phyloP scores from a whole-genome alignment of 2,797 vertebrate species.

The Urophycis tenuis region DNA sequence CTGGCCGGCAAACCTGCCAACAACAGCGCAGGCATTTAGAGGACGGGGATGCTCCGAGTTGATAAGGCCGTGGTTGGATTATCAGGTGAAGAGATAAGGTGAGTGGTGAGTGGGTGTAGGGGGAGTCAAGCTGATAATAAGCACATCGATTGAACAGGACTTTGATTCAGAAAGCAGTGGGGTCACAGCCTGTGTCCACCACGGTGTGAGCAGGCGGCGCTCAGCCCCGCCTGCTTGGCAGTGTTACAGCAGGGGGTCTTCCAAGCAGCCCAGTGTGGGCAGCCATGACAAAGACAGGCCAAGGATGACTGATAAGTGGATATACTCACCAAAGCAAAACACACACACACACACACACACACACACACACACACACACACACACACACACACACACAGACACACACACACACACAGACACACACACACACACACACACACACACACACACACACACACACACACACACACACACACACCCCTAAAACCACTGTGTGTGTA shows the following conservation, averaged over 20 bases:
- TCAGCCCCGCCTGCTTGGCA: not conserved
- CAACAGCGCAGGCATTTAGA: slow-evolving; percentile 39
- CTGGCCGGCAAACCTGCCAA: slow-evolving; percentile 31
- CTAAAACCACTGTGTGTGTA: not conserved
- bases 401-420: slow-evolving; percentile 12
- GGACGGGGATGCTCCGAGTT: slow-evolving; percentile 45
- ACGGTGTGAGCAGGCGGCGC: not conserved
- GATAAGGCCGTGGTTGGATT: slow-evolving; percentile 61
- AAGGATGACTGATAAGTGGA: slow-evolving; percentile 32
- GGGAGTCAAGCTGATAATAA: slow-evolving; percentile 56
- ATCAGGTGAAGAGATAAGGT: slow-evolving; percentile 60
- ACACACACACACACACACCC: too few species aligned
- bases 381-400: slow-evolving; percentile 5
- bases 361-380: not conserved
- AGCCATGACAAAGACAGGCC: slow-evolving; percentile 27
- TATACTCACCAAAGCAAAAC: slow-evolving; percentile 22
- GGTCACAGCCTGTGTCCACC: not conserved
- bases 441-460: slow-evolving; percentile 18
- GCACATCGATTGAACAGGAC: slow-evolving; percentile 53
- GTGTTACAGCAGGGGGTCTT: slow-evolving; percentile 3
- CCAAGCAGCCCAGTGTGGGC: slow-evolving; percentile 17
- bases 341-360: slow-evolving; percentile 18
- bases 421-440: slow-evolving; percentile 17
- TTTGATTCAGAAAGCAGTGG: slow-evolving; percentile 43
- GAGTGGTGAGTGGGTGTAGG: slow-evolving; percentile 19